These are phyloP conservation scores for Tenthredo livida DNA, from an alignment of 2,888 invertebrate genomes.

Conservation along the genomic window DNA sequence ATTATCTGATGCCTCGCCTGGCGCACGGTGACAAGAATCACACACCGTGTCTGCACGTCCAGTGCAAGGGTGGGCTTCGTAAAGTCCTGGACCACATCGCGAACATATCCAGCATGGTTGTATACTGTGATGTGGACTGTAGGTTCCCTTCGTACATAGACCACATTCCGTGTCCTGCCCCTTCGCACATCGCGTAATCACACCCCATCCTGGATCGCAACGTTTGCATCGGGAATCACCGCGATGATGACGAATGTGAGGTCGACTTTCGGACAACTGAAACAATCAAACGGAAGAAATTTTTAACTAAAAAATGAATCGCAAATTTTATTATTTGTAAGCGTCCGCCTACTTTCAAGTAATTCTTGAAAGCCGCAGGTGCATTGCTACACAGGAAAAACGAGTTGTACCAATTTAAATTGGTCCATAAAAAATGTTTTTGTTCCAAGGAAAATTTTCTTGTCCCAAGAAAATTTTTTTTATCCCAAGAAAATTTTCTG, in stretches of 20 bases:
- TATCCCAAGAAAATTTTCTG: no score
- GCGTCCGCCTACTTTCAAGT: neutral
- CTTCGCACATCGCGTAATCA: conserved; percentile 69
- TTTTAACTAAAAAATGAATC: neutral
- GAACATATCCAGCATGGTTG: conserved; percentile 78
- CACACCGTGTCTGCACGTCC: conserved; percentile 75
- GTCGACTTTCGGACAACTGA: conserved; percentile 70
- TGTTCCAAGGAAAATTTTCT: no score
- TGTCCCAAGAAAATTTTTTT: no score
- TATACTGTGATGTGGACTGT: conserved; percentile 76
- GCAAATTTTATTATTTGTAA: neutral
- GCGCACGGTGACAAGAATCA: conserved; percentile 75
- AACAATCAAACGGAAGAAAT: conserved; percentile 57
- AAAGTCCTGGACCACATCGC: conserved; percentile 77
- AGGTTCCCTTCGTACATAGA: conserved; percentile 73
- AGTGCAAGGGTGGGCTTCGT: conserved; percentile 77
- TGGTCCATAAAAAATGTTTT: no score
- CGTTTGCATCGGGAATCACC: conserved; percentile 74
- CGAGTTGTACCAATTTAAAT: no score
- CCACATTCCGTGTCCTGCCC: conserved; percentile 75
- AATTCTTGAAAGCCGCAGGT: neutral
- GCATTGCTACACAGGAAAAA: neutral
- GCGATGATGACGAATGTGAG: conserved; percentile 73
- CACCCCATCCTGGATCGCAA: conserved; percentile 77
- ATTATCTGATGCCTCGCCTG: conserved; percentile 63